Base-by-base conservation (phyloP, 2,113 vertebrate genomes). In the Meleagris gallopavo region DNA sequence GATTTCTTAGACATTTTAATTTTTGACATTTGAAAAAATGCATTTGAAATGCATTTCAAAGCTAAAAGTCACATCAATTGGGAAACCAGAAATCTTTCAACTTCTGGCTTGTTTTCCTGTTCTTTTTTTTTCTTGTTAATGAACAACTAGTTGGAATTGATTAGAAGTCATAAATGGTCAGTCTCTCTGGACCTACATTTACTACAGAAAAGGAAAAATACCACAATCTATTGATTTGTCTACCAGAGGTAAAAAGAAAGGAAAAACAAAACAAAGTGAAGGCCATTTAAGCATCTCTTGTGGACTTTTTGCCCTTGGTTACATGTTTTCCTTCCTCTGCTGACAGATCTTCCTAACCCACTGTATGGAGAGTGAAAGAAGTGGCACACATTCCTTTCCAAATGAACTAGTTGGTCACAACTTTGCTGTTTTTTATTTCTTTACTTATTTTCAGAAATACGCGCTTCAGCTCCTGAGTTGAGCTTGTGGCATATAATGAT, bases 11-110 rank as follows among this genome's bases (percentile, higher is more conserved):
- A 34, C 73, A 82, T 84, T 90, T 94, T 81, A 72, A 13, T 78
- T 81, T 83, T 69, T 87, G 83, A 82, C 70, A 45, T 90, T 75
- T n/a, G 13, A 94, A 73, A 88, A 87, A 91, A 78, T 57, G 64
- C 1, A 74, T 88, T 93, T 91, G 64, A 94, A 95, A 91, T 79
- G 11, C 7, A 46, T 92, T 94, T 94, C 88, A 90, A 94, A 90
- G 43, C 10, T 54, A 41, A 48, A 90, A 95, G 43, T 83, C 43
- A 78, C 58, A 93, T 92, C n/a, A 87, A 85, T 82, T 90, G 36
- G 80, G 70, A 94, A 93, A 97, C 19, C 21, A 90, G 83, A 92
- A 94, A 87, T 90, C 90, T 89, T 96, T 92, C 77, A 94, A 45
- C 52, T 90, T 92, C 62, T 69, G 65, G 62, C 19, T 71, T 84